Percentiles rank a stretch among this genome's conserved stretches.
Evolutionary conservation across 2,113 vertebrate genomes (phyloP).

Genomic region (Vombatus ursinus): DNA sequence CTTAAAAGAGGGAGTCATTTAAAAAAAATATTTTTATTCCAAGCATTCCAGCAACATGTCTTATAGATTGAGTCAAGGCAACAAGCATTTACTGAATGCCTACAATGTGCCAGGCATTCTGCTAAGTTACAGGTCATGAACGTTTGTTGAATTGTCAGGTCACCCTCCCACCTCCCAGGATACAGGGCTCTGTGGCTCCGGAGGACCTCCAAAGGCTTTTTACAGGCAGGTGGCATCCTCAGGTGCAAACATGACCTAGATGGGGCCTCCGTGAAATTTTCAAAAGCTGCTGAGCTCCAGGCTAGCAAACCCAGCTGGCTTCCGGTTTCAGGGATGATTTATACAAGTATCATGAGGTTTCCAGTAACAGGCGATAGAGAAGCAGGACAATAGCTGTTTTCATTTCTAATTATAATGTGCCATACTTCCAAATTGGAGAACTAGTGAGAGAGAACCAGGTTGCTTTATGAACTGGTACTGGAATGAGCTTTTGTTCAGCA

Average conservation of each 20-base stretch:
- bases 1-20: background rate
- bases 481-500: background rate
- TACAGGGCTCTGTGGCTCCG: background rate
- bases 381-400: background rate
- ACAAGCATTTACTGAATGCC: background rate
- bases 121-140: background rate
- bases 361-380: background rate
- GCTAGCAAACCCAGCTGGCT: background rate
- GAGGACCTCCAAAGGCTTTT: background rate
- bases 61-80: background rate
- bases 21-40: background rate
- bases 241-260: background rate
- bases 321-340: background rate
- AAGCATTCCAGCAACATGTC: background rate
- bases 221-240: background rate
- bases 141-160: background rate
- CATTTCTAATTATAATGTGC: background rate
- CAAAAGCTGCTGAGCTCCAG: background rate
- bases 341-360: background rate
- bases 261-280: background rate
- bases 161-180: background rate
- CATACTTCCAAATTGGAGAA: background rate
- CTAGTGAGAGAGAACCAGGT: background rate
- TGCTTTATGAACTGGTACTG: background rate
- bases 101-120: background rate